phyloP scores from a whole-genome alignment of 2,113 vertebrate genomes.

The Mesocricetus auratus region DNA sequence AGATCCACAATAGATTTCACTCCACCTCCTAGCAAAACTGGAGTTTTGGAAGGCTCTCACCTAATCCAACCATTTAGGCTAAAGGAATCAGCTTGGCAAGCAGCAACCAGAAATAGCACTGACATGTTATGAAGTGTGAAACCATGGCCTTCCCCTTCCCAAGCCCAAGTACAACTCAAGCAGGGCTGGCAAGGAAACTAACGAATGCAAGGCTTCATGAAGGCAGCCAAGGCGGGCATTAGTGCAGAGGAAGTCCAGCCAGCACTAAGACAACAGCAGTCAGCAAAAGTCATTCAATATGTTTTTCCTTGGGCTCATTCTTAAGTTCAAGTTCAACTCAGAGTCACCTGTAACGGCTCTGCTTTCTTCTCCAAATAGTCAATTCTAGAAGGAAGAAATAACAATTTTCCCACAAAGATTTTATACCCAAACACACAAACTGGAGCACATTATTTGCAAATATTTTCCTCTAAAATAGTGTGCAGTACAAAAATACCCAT shows the following conservation, averaged over 20 bases:
- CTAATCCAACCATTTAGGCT: conserved; percentile 71
- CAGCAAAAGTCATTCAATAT: background rate
- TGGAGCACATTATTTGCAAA: conserved; percentile 20
- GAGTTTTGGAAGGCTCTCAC: conserved; percentile 60
- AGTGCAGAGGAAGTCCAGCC: conserved; percentile 13
- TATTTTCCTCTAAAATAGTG: background rate
- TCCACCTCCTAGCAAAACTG: conserved; percentile 28
- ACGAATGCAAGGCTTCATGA: background rate
- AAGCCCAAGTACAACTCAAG: conserved; percentile 17
- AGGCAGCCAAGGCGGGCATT: conserved; percentile 19
- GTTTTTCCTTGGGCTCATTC: conserved; percentile 40
- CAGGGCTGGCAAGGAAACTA: background rate
- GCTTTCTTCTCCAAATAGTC: conserved; percentile 22
- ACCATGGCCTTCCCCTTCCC: conserved; percentile 56
- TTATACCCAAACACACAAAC: background rate
- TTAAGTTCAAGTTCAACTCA: conserved; percentile 19
- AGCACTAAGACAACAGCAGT: background rate
- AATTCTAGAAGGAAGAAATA: background rate
- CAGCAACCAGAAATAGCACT: conserved; percentile 70
- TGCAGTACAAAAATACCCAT: background rate
- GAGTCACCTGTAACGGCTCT: background rate
- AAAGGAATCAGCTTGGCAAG: conserved; percentile 68
- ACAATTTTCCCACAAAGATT: background rate
- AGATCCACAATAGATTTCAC: conserved; percentile 10
- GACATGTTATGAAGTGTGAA: conserved; percentile 61